Evolutionary conservation across 53 echinoderm and acorn worm genomes (phyloP).

Genomic region (Pentamera pediparva): DNA sequence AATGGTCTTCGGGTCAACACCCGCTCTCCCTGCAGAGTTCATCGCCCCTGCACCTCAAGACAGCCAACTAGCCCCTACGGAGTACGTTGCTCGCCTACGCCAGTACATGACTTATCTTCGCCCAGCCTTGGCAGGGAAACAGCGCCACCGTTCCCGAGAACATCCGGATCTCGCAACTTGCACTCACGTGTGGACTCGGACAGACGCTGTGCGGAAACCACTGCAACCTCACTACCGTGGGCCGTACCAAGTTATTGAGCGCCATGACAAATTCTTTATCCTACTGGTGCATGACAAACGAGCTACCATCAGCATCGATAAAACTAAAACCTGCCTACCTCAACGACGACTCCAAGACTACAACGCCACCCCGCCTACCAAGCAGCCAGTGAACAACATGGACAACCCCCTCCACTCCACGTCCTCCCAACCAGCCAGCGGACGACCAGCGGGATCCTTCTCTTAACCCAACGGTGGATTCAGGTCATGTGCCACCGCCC

Average conservation of each 20-base stretch:
- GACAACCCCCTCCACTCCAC: no score
- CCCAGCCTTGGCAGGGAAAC: constrained; percentile 2
- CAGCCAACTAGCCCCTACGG: constrained; percentile 23
- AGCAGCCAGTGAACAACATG: no score
- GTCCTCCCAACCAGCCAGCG: no score
- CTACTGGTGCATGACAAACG: not conserved
- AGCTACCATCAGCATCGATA: constrained; percentile 30
- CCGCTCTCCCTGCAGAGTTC: no score
- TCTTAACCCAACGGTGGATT: no score
- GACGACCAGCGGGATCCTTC: no score
- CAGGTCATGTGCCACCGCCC: no score
- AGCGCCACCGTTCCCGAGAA: not conserved
- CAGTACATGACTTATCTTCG: constrained; percentile 31
- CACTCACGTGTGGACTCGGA: not conserved
- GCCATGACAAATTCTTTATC: constrained; percentile 22
- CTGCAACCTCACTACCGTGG: constrained; percentile 38
- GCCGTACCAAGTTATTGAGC: constrained; percentile 14
- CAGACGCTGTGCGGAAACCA: constrained; percentile 14
- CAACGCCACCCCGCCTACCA: no score
- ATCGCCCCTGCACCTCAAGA: no score
- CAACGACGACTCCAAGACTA: no score
- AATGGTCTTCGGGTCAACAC: no score
- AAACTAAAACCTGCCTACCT: constrained; percentile 27
- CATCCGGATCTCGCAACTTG: constrained; percentile 4
- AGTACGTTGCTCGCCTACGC: constrained; percentile 27